Base-by-base conservation (phyloP, 2,888 invertebrate species). In the Pyrrhia umbra region DNA sequence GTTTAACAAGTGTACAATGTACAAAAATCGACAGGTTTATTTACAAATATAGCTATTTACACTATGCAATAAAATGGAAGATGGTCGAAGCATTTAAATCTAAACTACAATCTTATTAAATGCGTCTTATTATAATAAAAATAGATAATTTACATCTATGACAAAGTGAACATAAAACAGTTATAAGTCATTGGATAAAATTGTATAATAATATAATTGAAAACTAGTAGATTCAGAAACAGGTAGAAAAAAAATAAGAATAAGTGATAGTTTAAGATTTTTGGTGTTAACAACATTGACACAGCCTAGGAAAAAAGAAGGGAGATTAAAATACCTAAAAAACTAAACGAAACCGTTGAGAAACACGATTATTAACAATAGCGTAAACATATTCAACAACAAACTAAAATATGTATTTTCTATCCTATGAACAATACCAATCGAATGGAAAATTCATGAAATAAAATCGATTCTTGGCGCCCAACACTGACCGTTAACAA, bases 1-100 rank as follows among this genome's bases (percentile, higher is more conserved):
- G 75, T 77, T 71, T 80, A 82, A 83, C 82, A 84, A 84, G 76
- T 85, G 83, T 85, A 84, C 85, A 83, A 79, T 79, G 75, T 85
- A 82, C 83, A 86, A 85, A 86, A 82, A 75, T 75, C 74, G 64
- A 79, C 65, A 65, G 76, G 57, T 71, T 73, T 83, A 82, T 84
- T 79, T 83, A 84, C 81, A 82, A 71, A 73, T 54, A 68, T 75
- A 73, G 70, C 72, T 81, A 81, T 80, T 74, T 81, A 80, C 77
- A 79, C 50, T 71, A 69, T 67, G 79, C 76, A 73, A 74, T 75
- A 66, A 65, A 71, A 68, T 81, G 75, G 76, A 79, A 81, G 74
- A 79, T 75, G 52, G 67, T 65, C 56, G 30, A 80, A 73, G 71
- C 67, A 57, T 64, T 60, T 63, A 27, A 61, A 69, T 58, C 51